phyloP scores from a whole-genome alignment of 2,113 vertebrate genomes.

The Scomber colias region DNA sequence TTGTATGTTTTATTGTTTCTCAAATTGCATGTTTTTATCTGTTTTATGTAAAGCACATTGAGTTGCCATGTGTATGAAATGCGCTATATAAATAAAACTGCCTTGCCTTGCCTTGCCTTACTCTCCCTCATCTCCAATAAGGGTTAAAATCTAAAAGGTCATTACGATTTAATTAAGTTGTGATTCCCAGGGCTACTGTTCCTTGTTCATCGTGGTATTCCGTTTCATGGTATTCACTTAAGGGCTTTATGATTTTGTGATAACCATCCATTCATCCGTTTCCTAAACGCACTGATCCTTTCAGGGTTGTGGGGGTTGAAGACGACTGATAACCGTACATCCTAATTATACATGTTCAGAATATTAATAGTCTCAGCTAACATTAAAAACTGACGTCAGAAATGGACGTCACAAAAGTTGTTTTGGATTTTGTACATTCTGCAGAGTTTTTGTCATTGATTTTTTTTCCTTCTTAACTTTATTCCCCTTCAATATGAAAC shows the following conservation, averaged over 20 bases:
- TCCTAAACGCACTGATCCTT: not conserved
- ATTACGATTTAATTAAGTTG: slow-evolving; percentile 13
- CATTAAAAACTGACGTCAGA: not conserved
- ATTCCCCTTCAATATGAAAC: slow-evolving; percentile 33
- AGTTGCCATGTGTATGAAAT: too few relatives aligned
- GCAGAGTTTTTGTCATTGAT: not conserved
- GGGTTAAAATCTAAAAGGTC: slow-evolving; percentile 27
- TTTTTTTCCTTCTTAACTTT: not conserved
- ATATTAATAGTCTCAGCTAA: not conserved
- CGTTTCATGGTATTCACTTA: not conserved
- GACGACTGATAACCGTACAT: not conserved
- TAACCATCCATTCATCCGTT: slow-evolving; percentile 7
- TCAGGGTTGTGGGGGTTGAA: not conserved
- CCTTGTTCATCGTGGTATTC: not conserved
- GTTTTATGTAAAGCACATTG: too few relatives aligned
- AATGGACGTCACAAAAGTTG: not conserved
- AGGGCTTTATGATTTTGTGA: slow-evolving; percentile 6
- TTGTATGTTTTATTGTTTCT: too few relatives aligned
- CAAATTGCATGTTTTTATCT: too few relatives aligned
- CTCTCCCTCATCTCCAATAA: not conserved
- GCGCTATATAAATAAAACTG: too few relatives aligned
- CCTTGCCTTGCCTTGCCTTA: too few relatives aligned
- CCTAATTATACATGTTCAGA: not conserved
- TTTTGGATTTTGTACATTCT: slow-evolving; percentile 6
- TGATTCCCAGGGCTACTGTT: slow-evolving; percentile 10